A percentile compares a stretch with the other conserved stretches of the same genome.
These are phyloP conservation scores for Drosophila albomicans DNA, from an alignment of 1,140 invertebrate genomes.

Conservation along the genomic window DNA sequence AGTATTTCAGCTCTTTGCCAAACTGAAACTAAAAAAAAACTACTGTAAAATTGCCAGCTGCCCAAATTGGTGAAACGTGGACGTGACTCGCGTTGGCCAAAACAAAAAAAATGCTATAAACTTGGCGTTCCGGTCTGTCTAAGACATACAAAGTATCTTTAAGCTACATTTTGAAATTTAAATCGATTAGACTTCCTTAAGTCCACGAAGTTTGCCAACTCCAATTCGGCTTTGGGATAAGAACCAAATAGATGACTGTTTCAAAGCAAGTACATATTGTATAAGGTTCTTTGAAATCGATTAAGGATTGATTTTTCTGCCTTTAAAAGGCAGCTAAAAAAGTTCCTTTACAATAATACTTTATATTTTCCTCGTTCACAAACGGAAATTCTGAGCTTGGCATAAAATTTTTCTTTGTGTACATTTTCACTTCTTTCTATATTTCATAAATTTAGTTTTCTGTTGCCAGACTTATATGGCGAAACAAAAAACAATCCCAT, in stretches of 20 bases:
- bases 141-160: neutral
- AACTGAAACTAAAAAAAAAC: constrained; percentile 5
- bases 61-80: constrained; percentile 17
- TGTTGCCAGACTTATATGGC: no score
- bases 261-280: neutral
- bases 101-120: neutral
- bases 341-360: no score
- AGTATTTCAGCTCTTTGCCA: constrained; percentile 37
- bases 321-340: neutral
- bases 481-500: no score
- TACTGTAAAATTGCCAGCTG: constrained; percentile 28
- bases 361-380: no score
- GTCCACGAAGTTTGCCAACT: neutral
- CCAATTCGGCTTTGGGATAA: neutral
- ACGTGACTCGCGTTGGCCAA: constrained; percentile 30
- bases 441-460: no score
- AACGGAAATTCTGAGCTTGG: no score
- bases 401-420: no score
- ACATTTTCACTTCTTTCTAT: no score
- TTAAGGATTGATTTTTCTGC: neutral
- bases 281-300: neutral
- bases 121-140: neutral
- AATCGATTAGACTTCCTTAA: constrained; percentile 1
- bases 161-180: neutral
- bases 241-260: neutral